Evolutionary conservation across 2,113 vertebrate genomes (phyloP).

Genomic region (Candoia aspera): DNA sequence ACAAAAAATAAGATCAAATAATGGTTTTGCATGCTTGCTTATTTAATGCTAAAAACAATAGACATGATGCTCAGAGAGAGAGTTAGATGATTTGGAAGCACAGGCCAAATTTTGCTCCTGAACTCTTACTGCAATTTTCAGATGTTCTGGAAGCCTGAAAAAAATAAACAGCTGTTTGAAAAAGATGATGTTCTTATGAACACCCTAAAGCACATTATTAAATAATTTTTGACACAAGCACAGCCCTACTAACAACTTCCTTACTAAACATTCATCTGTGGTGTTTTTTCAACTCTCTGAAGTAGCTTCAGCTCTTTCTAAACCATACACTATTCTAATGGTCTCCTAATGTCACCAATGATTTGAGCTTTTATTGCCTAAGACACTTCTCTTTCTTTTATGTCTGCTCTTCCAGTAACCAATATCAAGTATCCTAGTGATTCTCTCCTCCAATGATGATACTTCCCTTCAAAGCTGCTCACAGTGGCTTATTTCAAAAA

Average conservation of each 20-base stretch:
- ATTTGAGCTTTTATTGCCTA: background rate
- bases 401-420: background rate
- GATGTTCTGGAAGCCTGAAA: background rate
- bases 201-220: background rate
- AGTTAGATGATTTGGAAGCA: background rate
- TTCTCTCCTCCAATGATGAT: background rate
- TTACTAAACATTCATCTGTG: background rate
- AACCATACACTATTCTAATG: background rate
- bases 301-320: background rate
- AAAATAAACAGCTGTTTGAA: background rate
- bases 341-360: background rate
- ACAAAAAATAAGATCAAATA: background rate
- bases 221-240: background rate
- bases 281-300: background rate
- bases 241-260: background rate
- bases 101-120: background rate
- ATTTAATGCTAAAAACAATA: background rate
- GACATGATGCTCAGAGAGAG: background rate
- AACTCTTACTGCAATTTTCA: background rate
- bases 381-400: background rate
- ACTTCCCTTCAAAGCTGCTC: background rate
- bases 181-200: background rate
- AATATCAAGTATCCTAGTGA: background rate
- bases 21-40: background rate
- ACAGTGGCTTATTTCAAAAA: background rate